Evolutionary conservation across 2,797 vertebrate species (phyloP).

Genomic region (Tangara arthus): DNA sequence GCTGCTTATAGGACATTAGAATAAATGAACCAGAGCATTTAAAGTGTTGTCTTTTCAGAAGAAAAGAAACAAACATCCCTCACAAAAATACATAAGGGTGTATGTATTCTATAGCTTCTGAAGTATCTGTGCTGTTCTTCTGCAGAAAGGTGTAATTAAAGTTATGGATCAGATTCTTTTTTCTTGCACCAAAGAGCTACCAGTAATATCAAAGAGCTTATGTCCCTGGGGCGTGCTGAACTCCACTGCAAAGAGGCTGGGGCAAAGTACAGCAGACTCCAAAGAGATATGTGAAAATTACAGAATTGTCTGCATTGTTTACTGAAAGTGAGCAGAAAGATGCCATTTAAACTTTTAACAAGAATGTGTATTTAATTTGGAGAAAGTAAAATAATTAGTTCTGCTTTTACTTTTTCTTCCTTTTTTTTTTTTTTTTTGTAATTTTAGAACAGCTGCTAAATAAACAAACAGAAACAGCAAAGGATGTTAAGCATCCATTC

Average conservation of each 20-base stretch:
- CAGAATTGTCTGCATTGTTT: not conserved
- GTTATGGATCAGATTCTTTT: not conserved
- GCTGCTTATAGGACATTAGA: slow-evolving; percentile 31
- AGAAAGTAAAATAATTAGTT: not conserved
- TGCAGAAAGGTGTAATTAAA: not conserved
- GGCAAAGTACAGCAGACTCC: not conserved
- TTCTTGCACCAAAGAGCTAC: not conserved
- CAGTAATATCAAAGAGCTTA: not conserved
- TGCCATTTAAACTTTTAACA: not conserved
- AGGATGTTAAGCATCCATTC: not conserved
- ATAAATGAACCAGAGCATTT: slow-evolving; percentile 33
- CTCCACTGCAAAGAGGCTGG: not conserved
- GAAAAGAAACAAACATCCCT: slow-evolving; percentile 32
- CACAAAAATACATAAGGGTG: not conserved
- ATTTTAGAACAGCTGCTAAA: not conserved
- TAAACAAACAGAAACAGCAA: not conserved
- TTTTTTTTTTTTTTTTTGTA: no score
- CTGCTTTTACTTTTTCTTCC: not conserved
- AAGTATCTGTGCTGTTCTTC: not conserved
- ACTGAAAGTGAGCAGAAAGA: not conserved
- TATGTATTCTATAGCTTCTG: not conserved
- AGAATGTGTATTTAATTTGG: not conserved
- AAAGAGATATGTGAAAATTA: not conserved
- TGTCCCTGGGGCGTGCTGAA: not conserved
- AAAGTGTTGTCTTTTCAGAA: not conserved